Evolutionary conservation across 1,140 invertebrate species (phyloP), one percentile per base, ranked within the genome.

Genomic region (Cydia pomonella): DNA sequence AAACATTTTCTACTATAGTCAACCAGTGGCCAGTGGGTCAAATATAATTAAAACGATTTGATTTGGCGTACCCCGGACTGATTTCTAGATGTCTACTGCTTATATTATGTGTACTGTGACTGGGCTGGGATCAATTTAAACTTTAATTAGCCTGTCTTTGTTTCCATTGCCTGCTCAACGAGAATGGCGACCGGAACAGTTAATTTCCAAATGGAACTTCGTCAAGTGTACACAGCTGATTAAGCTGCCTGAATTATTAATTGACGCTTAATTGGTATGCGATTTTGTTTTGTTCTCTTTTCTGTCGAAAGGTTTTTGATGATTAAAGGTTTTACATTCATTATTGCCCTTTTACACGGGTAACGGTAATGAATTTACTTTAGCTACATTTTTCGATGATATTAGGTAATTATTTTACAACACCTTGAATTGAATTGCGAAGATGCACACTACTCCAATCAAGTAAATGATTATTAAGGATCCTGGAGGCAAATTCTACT

Each of bases 71-170:
- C n/a, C n/a, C n/a, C n/a, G n/a, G n/a, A n/a, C n/a, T n/a, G n/a
- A n/a, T n/a, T n/a, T n/a, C n/a, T n/a, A n/a, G n/a, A n/a, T n/a
- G n/a, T n/a, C n/a, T n/a, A n/a, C n/a, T n/a, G n/a, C n/a, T n/a
- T 38, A 38, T 38, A 38, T 13, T 44, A 44, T 59, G 53, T 23
- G 53, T 23, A 59, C 53, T 59, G 53, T 23, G 53, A 59, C 50
- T 2, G 21, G 53, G 9, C 27, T 69, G 64, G 27, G 33, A 69
- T 69, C 64, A 69, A 69, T 69, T 69, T 33, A 33, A 69, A 69
- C 33, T 69, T 69, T 69, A 69, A 69, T 69, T 69, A 33, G 64
- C 64, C 64, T 38, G 64, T 69, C 64, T 69, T 69, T 69, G 64
- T 69, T 69, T 41, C 33, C 64, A 69, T 38, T 69, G 64, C 64